Conservation (phyloP, 1,140 invertebrate species). For the Leucophenga varia region DNA sequence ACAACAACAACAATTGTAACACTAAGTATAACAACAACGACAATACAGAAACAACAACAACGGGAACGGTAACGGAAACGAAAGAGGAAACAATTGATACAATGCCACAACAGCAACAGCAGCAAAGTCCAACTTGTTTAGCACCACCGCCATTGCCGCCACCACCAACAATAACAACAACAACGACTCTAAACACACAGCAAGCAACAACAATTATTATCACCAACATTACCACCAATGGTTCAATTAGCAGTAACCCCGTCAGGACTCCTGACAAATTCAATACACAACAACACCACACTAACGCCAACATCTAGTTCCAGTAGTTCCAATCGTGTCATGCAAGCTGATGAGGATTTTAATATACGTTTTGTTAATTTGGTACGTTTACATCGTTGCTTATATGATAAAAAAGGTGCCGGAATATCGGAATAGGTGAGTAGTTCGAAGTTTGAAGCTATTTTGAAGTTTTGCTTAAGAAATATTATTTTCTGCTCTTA, state of each 20-base stretch:
- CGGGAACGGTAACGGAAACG: constrained; percentile 12
- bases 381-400: constrained; percentile 46
- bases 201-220: too few species aligned
- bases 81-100: constrained; percentile 24
- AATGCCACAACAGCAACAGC: constrained; percentile 15
- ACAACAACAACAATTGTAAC: constrained; percentile 19
- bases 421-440: constrained; percentile 53
- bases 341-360: constrained; percentile 55
- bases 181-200: too few species aligned
- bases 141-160: too few species aligned
- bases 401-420: constrained; percentile 54
- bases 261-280: too few species aligned
- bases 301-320: not conserved
- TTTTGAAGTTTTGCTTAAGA: too few species aligned
- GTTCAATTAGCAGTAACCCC: too few species aligned
- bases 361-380: constrained; percentile 55
- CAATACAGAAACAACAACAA: constrained; percentile 11
- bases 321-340: constrained; percentile 34
- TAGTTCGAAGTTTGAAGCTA: not conserved
- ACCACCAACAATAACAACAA: too few species aligned
- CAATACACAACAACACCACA: too few species aligned
- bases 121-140: not conserved
- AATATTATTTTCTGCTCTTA: not conserved
- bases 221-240: too few species aligned
- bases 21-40: constrained; percentile 5